Evolutionary conservation across 2,113 vertebrate species (phyloP).

Genomic region (Myxocyprinus asiaticus): DNA sequence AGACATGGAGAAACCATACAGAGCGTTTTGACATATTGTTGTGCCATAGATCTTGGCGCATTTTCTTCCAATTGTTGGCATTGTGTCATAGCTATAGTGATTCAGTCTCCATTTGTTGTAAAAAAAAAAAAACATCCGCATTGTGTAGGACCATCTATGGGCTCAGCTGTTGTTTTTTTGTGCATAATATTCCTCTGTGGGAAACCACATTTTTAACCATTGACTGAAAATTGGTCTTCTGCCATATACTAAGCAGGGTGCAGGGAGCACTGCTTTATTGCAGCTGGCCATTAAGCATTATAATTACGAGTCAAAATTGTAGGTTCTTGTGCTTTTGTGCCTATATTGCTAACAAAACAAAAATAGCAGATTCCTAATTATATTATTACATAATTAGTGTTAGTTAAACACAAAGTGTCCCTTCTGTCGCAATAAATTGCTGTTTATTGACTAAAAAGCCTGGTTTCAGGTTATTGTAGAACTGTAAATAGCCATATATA

Average conservation of each 20-base stretch:
- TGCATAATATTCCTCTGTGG: slow-evolving; percentile 41
- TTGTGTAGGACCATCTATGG: slow-evolving; percentile 47
- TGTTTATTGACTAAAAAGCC: not conserved
- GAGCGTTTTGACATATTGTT: slow-evolving; percentile 45
- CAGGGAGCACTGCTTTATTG: slow-evolving; percentile 27
- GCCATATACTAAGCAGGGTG: slow-evolving; percentile 34
- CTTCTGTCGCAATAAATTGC: not conserved
- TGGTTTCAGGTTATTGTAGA: not conserved
- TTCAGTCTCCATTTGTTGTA: slow-evolving; percentile 41
- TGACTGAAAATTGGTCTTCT: slow-evolving; percentile 29
- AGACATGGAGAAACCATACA: slow-evolving; percentile 21
- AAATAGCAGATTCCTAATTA: slow-evolving; percentile 23
- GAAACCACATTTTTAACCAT: slow-evolving; percentile 29
- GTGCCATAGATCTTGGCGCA: slow-evolving; percentile 47
- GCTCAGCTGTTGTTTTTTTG: slow-evolving; percentile 51
- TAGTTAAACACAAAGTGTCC: slow-evolving; percentile 10
- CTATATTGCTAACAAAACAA: slow-evolving; percentile 18
- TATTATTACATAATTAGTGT: slow-evolving; percentile 17
- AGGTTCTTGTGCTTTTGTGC: slow-evolving; percentile 6
- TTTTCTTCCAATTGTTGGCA: slow-evolving; percentile 45
- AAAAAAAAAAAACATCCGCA: slow-evolving; percentile 33
- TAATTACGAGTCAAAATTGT: slow-evolving; percentile 31
- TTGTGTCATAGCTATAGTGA: slow-evolving; percentile 29
- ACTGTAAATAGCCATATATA: not conserved
- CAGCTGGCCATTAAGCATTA: slow-evolving; percentile 37